Evolutionary conservation across 1,140 invertebrate genomes (phyloP).

Genomic region (Caenorhabditis elegans): DNA sequence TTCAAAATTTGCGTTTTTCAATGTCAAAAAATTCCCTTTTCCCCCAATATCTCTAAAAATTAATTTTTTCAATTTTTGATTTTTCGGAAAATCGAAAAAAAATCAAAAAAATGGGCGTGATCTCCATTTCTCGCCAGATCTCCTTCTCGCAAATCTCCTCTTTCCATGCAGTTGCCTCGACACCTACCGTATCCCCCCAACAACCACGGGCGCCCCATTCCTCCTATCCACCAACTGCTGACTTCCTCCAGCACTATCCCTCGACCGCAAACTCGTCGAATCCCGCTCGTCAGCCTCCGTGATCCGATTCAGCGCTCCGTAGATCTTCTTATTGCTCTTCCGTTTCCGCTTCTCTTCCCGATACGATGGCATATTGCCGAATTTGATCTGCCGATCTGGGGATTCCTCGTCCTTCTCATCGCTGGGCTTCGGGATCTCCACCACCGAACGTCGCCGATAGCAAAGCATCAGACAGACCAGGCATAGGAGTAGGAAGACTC

Average conservation of each 20-base stretch:
- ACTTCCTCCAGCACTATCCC: constrained; percentile 38
- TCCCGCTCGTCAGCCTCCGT: constrained; percentile 63
- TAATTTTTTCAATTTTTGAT: too few species aligned
- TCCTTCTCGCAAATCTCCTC: too few species aligned
- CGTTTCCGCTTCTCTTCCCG: constrained; percentile 64
- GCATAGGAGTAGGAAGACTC: constrained; percentile 56
- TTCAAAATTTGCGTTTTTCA: too few species aligned
- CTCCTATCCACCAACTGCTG: constrained; percentile 28
- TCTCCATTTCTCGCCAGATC: too few species aligned
- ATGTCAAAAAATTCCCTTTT: too few species aligned
- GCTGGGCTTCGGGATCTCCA: constrained; percentile 36
- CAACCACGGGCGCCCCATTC: not conserved
- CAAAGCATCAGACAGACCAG: constrained; percentile 62
- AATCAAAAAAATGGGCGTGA: too few species aligned
- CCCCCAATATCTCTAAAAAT: too few species aligned
- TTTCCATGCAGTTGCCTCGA: too few species aligned
- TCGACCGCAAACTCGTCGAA: constrained; percentile 49
- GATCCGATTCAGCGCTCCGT: constrained; percentile 63
- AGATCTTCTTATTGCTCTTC: constrained; percentile 65
- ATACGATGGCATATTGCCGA: constrained; percentile 63
- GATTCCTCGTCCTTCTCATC: constrained; percentile 42
- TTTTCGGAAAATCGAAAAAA: too few species aligned
- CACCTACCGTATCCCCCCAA: not conserved
- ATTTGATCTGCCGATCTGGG: constrained; percentile 59
- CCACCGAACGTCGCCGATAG: constrained; percentile 48